These are phyloP conservation scores for Sebastes reedi DNA, from an alignment of 2,797 vertebrate species.

Conservation along the genomic window DNA sequence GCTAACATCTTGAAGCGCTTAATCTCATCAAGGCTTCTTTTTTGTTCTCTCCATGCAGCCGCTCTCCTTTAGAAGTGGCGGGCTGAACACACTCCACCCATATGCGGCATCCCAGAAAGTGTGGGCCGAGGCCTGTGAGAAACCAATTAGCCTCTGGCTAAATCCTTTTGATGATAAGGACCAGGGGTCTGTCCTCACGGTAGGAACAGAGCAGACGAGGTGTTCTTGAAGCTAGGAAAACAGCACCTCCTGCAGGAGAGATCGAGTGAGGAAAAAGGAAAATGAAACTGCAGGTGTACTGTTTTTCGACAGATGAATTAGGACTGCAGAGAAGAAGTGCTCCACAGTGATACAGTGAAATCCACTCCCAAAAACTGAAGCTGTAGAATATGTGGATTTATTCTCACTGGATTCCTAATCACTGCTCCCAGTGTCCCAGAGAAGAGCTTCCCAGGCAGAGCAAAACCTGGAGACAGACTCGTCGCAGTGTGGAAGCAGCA, in stretches of 20 bases:
- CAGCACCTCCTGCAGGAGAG: slow-evolving; percentile 43
- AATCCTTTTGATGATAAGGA: slow-evolving; percentile 62
- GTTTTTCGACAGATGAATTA: not conserved
- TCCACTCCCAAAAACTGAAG: slow-evolving; percentile 29
- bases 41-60: slow-evolving; percentile 58
- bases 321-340: not conserved
- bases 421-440: slow-evolving; percentile 19
- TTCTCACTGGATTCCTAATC: slow-evolving; percentile 39
- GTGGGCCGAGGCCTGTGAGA: slow-evolving; percentile 58
- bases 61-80: slow-evolving; percentile 77
- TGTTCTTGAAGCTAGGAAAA: not conserved
- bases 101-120: slow-evolving; percentile 63
- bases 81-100: slow-evolving; percentile 68
- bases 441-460: slow-evolving; percentile 8
- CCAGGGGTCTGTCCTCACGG: slow-evolving; percentile 19
- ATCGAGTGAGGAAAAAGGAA: not conserved
- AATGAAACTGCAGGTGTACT: not conserved
- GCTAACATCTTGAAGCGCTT: slow-evolving; percentile 86
- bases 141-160: slow-evolving; percentile 63
- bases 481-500: slow-evolving; percentile 20
- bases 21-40: slow-evolving; percentile 83
- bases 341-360: slow-evolving; percentile 30
- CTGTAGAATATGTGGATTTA: slow-evolving; percentile 20
- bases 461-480: slow-evolving; percentile 23
- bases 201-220: not conserved